Conservation (phyloP, 2,888 invertebrate genomes). For the Crossocerus cetratus region DNA sequence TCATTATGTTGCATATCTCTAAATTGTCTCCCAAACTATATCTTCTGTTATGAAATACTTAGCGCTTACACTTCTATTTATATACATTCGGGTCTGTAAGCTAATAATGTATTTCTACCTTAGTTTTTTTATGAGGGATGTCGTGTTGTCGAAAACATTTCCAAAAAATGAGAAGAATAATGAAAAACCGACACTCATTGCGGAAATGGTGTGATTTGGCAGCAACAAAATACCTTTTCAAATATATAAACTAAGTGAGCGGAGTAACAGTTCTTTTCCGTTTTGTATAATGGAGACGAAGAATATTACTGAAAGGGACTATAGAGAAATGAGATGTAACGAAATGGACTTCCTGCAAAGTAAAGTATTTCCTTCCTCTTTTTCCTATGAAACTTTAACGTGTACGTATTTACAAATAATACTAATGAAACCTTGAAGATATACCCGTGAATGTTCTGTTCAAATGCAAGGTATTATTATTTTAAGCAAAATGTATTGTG, state of each 20-base stretch:
- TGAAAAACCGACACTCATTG: constrained; percentile 19
- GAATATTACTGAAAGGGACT: constrained; percentile 40
- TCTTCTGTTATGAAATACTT: constrained; percentile 36
- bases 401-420: constrained; percentile 44
- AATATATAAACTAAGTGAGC: constrained; percentile 27
- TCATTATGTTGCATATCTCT: constrained; percentile 48
- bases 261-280: constrained; percentile 18
- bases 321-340: constrained; percentile 38
- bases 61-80: constrained; percentile 28
- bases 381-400: constrained; percentile 18
- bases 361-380: constrained; percentile 17
- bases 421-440: constrained; percentile 20
- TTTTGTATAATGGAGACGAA: background rate
- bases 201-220: constrained; percentile 22
- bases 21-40: constrained; percentile 30
- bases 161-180: constrained; percentile 19
- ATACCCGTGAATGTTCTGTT: no score
- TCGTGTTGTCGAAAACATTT: no score
- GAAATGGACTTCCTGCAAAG: constrained; percentile 36
- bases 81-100: constrained; percentile 29
- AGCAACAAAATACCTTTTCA: constrained; percentile 20
- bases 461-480: no score
- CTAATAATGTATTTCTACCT: constrained; percentile 24
- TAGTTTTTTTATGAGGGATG: constrained; percentile 7
- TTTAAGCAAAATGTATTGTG: no score